Conservation (phyloP, 2,113 vertebrate species). For the Heterotis niloticus region DNA sequence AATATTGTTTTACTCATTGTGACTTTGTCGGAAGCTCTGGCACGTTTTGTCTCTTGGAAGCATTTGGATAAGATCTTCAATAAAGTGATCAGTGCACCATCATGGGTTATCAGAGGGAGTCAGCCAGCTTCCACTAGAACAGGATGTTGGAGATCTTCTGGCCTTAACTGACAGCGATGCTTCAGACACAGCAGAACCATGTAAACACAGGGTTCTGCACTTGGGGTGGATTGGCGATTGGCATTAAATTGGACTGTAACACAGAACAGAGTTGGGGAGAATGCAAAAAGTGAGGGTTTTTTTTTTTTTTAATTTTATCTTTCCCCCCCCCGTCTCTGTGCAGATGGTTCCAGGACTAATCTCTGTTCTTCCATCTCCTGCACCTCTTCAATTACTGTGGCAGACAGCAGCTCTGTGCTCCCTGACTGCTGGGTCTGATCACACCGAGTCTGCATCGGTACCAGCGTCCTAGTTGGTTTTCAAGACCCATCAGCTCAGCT, state of each 20-base stretch:
- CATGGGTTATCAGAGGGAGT: neutral
- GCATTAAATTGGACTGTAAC: neutral
- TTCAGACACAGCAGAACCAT: neutral
- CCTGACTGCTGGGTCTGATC: conserved; percentile 49
- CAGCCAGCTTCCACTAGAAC: neutral
- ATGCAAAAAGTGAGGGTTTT: conserved; percentile 36
- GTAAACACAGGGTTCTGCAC: neutral
- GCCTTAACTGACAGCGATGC: neutral
- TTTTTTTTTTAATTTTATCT: conserved; percentile 39
- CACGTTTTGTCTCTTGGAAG: too few relatives aligned
- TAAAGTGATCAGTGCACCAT: too few relatives aligned
- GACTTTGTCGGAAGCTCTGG: neutral
- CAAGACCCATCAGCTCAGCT: conserved; percentile 42
- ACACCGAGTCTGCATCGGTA: conserved; percentile 37
- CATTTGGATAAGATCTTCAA: too few relatives aligned
- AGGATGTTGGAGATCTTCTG: neutral
- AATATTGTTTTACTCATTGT: neutral
- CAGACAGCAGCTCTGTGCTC: conserved; percentile 44
- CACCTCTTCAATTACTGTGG: conserved; percentile 51
- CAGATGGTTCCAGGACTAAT: conserved; percentile 63
- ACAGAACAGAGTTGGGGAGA: neutral
- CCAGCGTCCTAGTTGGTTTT: neutral
- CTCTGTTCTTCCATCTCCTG: conserved; percentile 38
- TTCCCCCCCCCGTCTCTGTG: too few relatives aligned
- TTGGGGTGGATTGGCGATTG: neutral